Percentiles rank a stretch among this genome's conserved stretches.
These are phyloP conservation scores for Theodoxus fluviatilis DNA, from an alignment of 2,888 invertebrate species.

Conservation along the genomic window DNA sequence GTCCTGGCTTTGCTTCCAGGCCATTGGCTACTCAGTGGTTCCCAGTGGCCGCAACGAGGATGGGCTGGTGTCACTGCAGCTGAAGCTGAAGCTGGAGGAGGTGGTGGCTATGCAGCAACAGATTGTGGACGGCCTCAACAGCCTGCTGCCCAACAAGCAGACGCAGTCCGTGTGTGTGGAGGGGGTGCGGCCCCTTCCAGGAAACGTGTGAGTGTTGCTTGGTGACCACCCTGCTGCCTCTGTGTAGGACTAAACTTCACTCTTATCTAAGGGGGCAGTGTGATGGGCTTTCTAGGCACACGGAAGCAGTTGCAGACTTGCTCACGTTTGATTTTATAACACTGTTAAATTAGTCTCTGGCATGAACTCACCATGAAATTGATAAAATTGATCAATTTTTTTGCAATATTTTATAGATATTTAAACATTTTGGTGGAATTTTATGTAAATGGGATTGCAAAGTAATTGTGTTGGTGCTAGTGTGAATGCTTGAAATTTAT, in stretches of 20 bases:
- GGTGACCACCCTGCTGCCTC: not conserved
- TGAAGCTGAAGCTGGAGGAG: slow-evolving; percentile 83
- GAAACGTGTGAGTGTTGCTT: slow-evolving; percentile 70
- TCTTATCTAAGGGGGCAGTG: not conserved
- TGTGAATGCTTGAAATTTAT: no score
- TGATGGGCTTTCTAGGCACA: not conserved
- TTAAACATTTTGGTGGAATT: no score
- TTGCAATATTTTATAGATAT: no score
- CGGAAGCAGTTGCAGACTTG: not conserved
- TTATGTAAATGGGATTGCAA: no score
- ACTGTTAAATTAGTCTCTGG: no score
- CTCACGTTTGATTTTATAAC: not conserved
- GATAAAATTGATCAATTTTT: no score
- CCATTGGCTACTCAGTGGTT: slow-evolving; percentile 89
- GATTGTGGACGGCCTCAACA: slow-evolving; percentile 64
- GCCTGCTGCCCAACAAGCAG: slow-evolving; percentile 79
- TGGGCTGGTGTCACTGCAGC: slow-evolving; percentile 84
- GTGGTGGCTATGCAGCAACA: slow-evolving; percentile 79
- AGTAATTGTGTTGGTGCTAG: no score
- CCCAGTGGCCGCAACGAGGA: slow-evolving; percentile 88
- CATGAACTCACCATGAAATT: no score
- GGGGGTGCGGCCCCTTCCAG: slow-evolving; percentile 79
- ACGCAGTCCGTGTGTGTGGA: slow-evolving; percentile 82
- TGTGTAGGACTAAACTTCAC: not conserved
- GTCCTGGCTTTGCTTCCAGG: slow-evolving; percentile 66